A percentile compares a stretch with the other conserved stretches of the same genome.
Evolutionary conservation across 2,113 vertebrate genomes (phyloP).

Genomic region (Maccullochella peelii): DNA sequence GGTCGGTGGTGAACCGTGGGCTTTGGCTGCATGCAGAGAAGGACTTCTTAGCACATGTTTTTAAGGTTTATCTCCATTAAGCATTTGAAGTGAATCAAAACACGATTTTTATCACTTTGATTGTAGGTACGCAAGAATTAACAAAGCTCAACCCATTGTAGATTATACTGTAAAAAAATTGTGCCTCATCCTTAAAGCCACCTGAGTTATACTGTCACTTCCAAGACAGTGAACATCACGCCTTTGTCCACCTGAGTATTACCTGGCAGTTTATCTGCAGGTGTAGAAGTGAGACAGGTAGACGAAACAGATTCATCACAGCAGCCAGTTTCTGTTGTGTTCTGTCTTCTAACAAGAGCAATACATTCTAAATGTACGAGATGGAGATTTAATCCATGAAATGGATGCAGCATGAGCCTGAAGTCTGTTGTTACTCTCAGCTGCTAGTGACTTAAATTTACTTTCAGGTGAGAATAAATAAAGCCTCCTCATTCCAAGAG

Average conservation of each 20-base stretch:
- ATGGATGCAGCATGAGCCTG: not conserved
- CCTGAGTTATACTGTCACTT: not conserved
- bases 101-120: not conserved
- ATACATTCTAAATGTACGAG: conserved; percentile 16
- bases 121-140: not conserved
- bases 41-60: not conserved
- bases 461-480: conserved; percentile 27
- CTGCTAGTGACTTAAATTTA: conserved; percentile 28
- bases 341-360: conserved; percentile 33
- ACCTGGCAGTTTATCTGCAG: conserved; percentile 6
- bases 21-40: conserved; percentile 32
- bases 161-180: not conserved
- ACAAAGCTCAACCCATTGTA: not conserved
- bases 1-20: no score
- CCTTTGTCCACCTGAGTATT: not conserved
- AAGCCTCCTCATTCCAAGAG: conserved; percentile 17
- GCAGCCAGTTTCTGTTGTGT: conserved; percentile 15
- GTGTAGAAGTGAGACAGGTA: conserved; percentile 1
- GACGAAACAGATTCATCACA: conserved; percentile 1
- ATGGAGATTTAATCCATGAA: conserved; percentile 34
- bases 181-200: not conserved
- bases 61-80: conserved; percentile 12
- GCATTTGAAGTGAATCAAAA: conserved; percentile 20
- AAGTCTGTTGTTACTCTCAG: not conserved
- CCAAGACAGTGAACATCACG: not conserved